A percentile compares a stretch with the other conserved stretches of the same genome.
Evolutionary conservation across 1,140 invertebrate genomes (phyloP).

Genomic region (Brachionus sp.): DNA sequence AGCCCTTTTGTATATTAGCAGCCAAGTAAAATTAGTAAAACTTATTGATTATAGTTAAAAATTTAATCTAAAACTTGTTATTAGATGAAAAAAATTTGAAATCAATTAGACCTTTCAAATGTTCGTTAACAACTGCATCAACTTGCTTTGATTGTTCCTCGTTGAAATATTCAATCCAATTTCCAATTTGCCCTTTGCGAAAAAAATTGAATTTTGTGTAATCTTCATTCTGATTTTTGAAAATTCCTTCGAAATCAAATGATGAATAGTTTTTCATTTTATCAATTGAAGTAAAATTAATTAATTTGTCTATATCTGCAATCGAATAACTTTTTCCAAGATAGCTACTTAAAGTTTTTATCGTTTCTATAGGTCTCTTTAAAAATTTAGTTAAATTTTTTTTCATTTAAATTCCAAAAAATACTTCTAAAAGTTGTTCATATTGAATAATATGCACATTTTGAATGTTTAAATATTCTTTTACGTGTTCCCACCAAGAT

Average conservation of each 20-base stretch:
- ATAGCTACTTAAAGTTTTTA: not conserved
- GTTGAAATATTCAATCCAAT: slow-evolving; percentile 8
- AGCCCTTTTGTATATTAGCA: too few relatives aligned
- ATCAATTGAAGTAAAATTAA: slow-evolving; percentile 1
- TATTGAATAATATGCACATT: not conserved
- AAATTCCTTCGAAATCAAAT: not conserved
- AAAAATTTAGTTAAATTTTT: not conserved
- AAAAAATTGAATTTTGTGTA: slow-evolving; percentile 24
- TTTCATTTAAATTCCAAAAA: not conserved
- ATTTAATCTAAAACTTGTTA: not conserved
- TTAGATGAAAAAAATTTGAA: slow-evolving; percentile 20
- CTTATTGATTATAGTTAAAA: too few relatives aligned
- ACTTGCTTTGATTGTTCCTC: not conserved
- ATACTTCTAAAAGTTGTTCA: slow-evolving; percentile 25
- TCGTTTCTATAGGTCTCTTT: not conserved
- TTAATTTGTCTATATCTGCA: not conserved
- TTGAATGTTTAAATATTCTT: not conserved
- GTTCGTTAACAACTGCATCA: not conserved
- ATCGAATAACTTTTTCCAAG: not conserved
- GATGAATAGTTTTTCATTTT: not conserved
- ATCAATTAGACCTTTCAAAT: not conserved
- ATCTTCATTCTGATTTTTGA: not conserved
- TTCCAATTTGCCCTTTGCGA: slow-evolving; percentile 28
- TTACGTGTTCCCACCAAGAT: slow-evolving; percentile 20
- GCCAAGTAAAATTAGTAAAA: too few relatives aligned